Evolutionary conservation across 2,888 invertebrate genomes (phyloP).

Genomic region (Thelaira solivaga): DNA sequence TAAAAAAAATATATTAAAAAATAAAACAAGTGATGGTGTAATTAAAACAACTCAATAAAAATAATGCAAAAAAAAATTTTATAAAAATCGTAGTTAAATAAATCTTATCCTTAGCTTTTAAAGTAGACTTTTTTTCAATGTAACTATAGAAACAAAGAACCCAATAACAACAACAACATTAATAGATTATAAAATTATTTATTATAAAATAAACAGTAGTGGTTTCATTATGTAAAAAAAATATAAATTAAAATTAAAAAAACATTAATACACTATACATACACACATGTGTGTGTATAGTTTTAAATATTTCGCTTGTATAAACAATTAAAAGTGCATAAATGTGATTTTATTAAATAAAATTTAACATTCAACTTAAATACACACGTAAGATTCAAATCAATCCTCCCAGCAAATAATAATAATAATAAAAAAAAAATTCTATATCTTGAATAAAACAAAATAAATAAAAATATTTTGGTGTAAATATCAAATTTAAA

Average conservation of each 20-base stretch:
- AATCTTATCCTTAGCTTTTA: constrained; percentile 59
- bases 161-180: neutral
- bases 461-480: constrained; percentile 28
- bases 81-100: constrained; percentile 57
- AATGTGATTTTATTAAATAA: constrained; percentile 75
- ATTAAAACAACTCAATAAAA: constrained; percentile 53
- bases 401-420: constrained; percentile 41
- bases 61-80: constrained; percentile 36
- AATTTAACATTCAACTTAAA: constrained; percentile 64
- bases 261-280: constrained; percentile 34
- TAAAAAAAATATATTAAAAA: constrained; percentile 36
- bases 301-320: constrained; percentile 60
- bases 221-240: constrained; percentile 72
- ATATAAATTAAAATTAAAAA: constrained; percentile 6
- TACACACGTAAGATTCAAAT: constrained; percentile 31
- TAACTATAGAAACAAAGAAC: constrained; percentile 32
- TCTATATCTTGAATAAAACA: neutral
- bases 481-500: constrained; percentile 49
- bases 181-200: constrained; percentile 48
- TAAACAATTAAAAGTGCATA: constrained; percentile 68
- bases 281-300: constrained; percentile 41
- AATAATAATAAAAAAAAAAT: neutral
- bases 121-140: constrained; percentile 52
- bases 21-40: constrained; percentile 63
- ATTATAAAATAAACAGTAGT: constrained; percentile 62